These are phyloP conservation scores for Yponomeuta sedellus DNA, from an alignment of 2,888 invertebrate genomes.

Conservation along the genomic window DNA sequence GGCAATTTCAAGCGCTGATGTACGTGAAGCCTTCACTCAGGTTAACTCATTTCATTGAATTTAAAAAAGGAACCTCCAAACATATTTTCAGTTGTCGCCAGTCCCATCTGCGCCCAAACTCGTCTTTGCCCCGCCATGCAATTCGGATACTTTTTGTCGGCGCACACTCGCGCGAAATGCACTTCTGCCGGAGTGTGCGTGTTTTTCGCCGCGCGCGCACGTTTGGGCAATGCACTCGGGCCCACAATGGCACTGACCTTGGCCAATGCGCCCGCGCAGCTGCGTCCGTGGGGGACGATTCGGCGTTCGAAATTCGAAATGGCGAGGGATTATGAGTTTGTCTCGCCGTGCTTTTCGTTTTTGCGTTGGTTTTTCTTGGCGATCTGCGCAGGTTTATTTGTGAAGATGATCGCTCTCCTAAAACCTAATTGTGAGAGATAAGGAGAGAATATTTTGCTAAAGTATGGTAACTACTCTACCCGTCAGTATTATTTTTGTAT, in stretches of 20 bases:
- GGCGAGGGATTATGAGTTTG: neutral
- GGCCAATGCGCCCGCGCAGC: conserved; percentile 46
- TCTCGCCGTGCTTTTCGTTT: neutral
- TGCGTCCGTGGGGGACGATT: conserved; percentile 44
- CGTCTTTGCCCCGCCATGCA: conserved; percentile 42
- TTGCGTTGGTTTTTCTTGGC: neutral
- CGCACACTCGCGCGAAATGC: conserved; percentile 15
- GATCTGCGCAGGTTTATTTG: no score
- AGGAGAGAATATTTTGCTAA: no score
- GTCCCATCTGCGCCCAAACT: neutral
- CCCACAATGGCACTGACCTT: conserved; percentile 69
- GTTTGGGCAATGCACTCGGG: conserved; percentile 70
- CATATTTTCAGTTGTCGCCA: neutral
- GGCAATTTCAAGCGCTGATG: no score
- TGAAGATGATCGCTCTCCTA: no score
- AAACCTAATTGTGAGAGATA: no score
- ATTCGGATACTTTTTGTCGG: conserved; percentile 63
- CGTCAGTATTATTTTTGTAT: no score
- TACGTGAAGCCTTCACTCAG: no score
- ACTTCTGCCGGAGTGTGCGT: conserved; percentile 35
- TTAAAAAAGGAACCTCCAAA: no score
- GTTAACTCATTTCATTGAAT: no score
- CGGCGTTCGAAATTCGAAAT: conserved; percentile 8
- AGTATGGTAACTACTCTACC: no score
- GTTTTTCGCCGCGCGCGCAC: conserved; percentile 52